Base-by-base conservation (phyloP, 2,797 vertebrate species). In the Margarornis squamiger region DNA sequence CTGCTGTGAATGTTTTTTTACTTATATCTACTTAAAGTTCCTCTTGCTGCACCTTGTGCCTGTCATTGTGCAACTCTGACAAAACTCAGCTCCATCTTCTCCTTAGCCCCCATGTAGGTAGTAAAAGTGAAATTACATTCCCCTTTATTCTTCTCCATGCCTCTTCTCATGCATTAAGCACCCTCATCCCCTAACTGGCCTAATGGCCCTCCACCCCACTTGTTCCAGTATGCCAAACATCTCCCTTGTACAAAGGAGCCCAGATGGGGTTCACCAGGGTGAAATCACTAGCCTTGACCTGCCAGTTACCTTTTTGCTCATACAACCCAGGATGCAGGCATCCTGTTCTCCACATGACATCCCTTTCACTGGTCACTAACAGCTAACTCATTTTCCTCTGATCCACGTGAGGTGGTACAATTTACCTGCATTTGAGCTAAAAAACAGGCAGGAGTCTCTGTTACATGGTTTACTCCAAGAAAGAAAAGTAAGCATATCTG, bases 21-120 rank as follows among this genome's bases (percentile, higher is more conserved):
- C 67, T 78, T 68, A 46, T 8, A 75, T 39, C 41, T 46, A 65
- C 59, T 51, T 67, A 81, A 81, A 93, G 89, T 49, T 79, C 43
- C 24, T 76, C 59, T 66, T 59, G 43, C 43, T 92, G 71, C 39
- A 86, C 87, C 22, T 88, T 73, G 14, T 26, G 43, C 73, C 43
- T 83, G 30, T 55, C 51, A 58, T 48, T 63, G 55, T 48, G n/a
- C 61, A 91, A 70, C 39, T 77, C 45, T 16, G 32, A 78, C 57
- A 81, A 71, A 19, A 81, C 14, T 30, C 70, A 86, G 61, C 26
- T 88, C 57, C 76, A 72, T 71, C 54, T 71, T 59, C 26, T 80
- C 41, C 52, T 66, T 16, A 74, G 41, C 20, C 12, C 18, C 41
- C 30, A 41, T 1, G 10, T 12, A 74, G 34, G 26, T 8, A 77